Conservation (phyloP, 1,140 invertebrate genomes). For the Paraescarpia echinospica region DNA sequence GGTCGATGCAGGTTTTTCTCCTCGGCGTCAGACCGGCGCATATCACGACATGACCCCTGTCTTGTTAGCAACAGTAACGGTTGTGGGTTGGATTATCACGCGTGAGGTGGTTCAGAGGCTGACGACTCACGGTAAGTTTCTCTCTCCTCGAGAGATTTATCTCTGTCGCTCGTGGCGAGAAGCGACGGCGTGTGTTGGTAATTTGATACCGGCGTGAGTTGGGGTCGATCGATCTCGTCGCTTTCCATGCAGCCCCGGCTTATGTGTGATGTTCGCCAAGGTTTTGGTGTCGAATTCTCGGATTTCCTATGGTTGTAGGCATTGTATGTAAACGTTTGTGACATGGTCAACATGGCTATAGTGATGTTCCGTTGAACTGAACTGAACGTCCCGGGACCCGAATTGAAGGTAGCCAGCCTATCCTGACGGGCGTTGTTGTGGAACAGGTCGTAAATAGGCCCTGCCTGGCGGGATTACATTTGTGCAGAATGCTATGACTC, state of each 20-base stretch:
- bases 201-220: too few species aligned
- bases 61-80: background rate
- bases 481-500: background rate
- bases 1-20: background rate
- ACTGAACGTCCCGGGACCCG: too few species aligned
- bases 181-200: too few species aligned
- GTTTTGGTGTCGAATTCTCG: background rate
- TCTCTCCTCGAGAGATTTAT: background rate
- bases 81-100: background rate
- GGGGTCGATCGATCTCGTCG: background rate
- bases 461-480: background rate
- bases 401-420: too few species aligned
- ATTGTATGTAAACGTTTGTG: too few species aligned
- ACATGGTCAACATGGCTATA: background rate
- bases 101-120: background rate
- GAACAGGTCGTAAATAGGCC: too few species aligned
- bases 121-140: background rate
- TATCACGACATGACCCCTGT: background rate
- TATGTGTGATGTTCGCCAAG: background rate
- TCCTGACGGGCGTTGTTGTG: too few species aligned
- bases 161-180: background rate
- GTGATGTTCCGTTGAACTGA: background rate
- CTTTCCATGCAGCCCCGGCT: background rate
- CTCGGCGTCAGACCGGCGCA: background rate
- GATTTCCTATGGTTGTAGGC: background rate